A percentile compares a stretch with the other conserved stretches of the same genome.
These are phyloP conservation scores for Aproaerema taeniolella DNA, from an alignment of 2,888 invertebrate genomes.

Conservation along the genomic window DNA sequence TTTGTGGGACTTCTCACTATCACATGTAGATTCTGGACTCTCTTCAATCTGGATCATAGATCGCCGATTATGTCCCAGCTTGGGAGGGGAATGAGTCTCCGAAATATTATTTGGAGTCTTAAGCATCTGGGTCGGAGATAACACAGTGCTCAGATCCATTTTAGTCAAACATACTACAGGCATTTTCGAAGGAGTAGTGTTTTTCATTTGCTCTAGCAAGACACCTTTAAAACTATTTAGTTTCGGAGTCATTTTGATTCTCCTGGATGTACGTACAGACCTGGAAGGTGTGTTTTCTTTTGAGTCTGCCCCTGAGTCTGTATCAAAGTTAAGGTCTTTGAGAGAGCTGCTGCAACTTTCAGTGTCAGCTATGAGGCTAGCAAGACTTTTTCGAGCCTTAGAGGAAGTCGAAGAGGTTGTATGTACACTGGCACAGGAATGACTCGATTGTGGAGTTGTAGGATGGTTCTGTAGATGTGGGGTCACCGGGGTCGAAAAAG, in stretches of 20 bases:
- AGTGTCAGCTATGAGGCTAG: slow-evolving; percentile 65
- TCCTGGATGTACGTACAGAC: slow-evolving; percentile 41
- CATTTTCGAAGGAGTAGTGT: slow-evolving; percentile 45
- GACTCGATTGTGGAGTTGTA: slow-evolving; percentile 63
- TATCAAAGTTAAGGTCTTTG: slow-evolving; percentile 68
- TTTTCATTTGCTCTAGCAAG: slow-evolving; percentile 55
- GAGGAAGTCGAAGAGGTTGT: slow-evolving; percentile 66
- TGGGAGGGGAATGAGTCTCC: slow-evolving; percentile 60
- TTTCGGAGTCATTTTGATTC: slow-evolving; percentile 50
- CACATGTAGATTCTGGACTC: slow-evolving; percentile 56
- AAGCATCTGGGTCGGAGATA: slow-evolving; percentile 60
- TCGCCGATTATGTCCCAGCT: slow-evolving; percentile 51
- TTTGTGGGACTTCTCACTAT: slow-evolving; percentile 59
- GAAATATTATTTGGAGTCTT: slow-evolving; percentile 64
- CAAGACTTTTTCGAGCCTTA: slow-evolving; percentile 60
- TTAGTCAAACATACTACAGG: slow-evolving; percentile 53
- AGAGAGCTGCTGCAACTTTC: slow-evolving; percentile 72
- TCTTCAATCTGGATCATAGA: slow-evolving; percentile 52
- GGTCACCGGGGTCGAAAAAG: slow-evolving; percentile 57
- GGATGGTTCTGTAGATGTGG: slow-evolving; percentile 59
- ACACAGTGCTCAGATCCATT: slow-evolving; percentile 47
- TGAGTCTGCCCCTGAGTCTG: slow-evolving; percentile 63
- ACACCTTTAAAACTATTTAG: slow-evolving; percentile 60
- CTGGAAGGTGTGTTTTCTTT: slow-evolving; percentile 69
- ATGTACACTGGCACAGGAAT: slow-evolving; percentile 59